Percentiles rank a stretch among this genome's conserved stretches.
These are phyloP conservation scores for Callinectes sapidus DNA, from an alignment of 2,888 invertebrate species.

Conservation along the genomic window DNA sequence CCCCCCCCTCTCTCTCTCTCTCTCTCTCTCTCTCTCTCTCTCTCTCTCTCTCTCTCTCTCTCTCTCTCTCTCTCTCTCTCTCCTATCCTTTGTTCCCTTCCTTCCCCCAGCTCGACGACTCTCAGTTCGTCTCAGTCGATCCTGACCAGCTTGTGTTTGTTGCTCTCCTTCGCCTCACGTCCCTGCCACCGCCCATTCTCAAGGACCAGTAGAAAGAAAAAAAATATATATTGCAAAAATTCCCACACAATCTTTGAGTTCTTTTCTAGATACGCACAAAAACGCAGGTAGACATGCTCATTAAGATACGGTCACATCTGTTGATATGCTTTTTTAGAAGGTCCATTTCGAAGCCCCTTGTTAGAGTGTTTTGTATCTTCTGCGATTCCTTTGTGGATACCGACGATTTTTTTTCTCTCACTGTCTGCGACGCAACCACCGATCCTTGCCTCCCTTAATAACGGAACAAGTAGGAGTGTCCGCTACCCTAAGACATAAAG, in stretches of 20 bases:
- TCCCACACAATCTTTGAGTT: neutral
- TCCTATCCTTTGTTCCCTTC: neutral
- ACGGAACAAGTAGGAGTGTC: neutral
- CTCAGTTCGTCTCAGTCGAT: neutral
- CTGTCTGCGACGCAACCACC: neutral
- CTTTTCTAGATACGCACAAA: neutral
- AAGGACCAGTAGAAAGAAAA: neutral
- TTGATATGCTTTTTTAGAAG: neutral
- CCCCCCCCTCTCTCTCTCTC: constrained; percentile 36
- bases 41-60: constrained; percentile 38
- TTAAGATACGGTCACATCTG: neutral
- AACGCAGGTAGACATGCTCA: neutral
- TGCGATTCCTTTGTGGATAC: neutral
- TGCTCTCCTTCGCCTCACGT: neutral
- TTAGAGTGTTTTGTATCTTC: neutral
- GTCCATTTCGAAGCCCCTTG: neutral
- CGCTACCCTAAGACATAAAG: neutral
- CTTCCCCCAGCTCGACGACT: neutral
- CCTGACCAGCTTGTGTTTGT: neutral
- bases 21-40: constrained; percentile 45
- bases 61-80: constrained; percentile 35
- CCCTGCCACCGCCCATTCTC: neutral
- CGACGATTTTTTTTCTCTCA: neutral
- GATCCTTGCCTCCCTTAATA: neutral
- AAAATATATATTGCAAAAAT: neutral